These are phyloP conservation scores for Aphodius granarius DNA, from an alignment of 2,888 invertebrate species.

Conservation along the genomic window DNA sequence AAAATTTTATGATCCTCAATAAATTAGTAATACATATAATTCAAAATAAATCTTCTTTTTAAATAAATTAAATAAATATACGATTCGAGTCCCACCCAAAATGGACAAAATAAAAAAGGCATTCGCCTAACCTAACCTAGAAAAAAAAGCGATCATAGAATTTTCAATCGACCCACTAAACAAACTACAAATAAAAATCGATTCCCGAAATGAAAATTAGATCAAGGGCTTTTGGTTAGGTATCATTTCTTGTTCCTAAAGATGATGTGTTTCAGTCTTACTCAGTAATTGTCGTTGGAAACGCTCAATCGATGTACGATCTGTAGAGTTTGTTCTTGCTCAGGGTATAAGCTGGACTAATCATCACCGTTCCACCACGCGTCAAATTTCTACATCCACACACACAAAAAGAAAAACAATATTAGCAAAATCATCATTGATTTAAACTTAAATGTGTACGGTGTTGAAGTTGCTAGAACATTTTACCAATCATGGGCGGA, in stretches of 20 bases:
- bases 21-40: neutral
- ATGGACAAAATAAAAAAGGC: neutral
- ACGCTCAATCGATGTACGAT: constrained; percentile 57
- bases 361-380: constrained; percentile 83
- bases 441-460: no score
- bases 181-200: constrained; percentile 9
- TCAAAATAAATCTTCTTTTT: neutral
- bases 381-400: constrained; percentile 73
- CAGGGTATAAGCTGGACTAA: constrained; percentile 85
- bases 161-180: constrained; percentile 13
- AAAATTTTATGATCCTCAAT: constrained; percentile 6
- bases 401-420: constrained; percentile 37
- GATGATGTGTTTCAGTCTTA: constrained; percentile 18
- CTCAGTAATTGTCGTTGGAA: neutral
- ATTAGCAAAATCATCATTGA: neutral
- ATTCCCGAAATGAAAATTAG: neutral
- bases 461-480: no score
- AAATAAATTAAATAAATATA: neutral
- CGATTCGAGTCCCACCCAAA: neutral
- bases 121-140: neutral
- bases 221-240: constrained; percentile 3
- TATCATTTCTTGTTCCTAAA: neutral
- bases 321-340: constrained; percentile 91
- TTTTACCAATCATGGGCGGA: no score
- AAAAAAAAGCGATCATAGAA: constrained; percentile 8